Evolutionary conservation across 2,113 vertebrate species (phyloP).

Genomic region (Myiagra hebetior): DNA sequence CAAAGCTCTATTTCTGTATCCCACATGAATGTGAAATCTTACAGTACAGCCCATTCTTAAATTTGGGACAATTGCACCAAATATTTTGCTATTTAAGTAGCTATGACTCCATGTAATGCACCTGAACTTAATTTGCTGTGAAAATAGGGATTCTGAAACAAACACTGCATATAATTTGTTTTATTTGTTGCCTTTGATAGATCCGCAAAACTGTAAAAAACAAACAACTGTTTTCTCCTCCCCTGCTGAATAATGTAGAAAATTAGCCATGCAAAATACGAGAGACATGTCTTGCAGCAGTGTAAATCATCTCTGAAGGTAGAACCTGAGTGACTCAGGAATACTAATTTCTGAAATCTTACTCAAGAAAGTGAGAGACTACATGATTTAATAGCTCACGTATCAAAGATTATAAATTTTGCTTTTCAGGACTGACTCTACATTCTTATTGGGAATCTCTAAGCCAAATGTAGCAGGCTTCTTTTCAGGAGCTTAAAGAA

Average conservation of each 20-base stretch:
- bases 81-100: neutral
- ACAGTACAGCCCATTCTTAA: neutral
- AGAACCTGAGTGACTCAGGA: neutral
- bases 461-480: neutral
- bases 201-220: conserved; percentile 17
- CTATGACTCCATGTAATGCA: neutral
- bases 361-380: neutral
- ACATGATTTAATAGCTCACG: neutral
- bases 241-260: conserved; percentile 20
- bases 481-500: neutral
- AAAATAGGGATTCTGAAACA: conserved; percentile 26
- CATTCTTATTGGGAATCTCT: neutral
- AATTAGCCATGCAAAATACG: conserved; percentile 16
- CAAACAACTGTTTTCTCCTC: neutral
- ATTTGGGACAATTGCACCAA: neutral
- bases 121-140: conserved; percentile 42
- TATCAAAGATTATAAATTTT: neutral
- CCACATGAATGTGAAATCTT: neutral
- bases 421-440: neutral
- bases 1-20: neutral
- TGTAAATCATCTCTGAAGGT: neutral
- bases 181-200: conserved; percentile 27
- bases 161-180: neutral
- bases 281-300: neutral
- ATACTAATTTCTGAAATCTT: conserved; percentile 14